phyloP scores from a whole-genome alignment of 2,113 vertebrate genomes.

The Chloropsis hardwickii region DNA sequence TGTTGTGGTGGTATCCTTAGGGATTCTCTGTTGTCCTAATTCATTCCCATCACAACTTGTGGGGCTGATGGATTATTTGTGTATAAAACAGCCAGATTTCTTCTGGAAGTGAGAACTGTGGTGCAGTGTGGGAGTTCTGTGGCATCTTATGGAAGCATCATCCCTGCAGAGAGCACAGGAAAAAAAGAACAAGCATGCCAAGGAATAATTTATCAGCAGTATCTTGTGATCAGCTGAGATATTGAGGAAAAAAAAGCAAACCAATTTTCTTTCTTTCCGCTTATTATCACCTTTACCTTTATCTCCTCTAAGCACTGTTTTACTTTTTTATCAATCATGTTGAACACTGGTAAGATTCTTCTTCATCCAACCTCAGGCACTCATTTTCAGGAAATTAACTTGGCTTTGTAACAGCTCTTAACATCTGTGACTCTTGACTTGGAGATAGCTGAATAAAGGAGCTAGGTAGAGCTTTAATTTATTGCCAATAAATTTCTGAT shows the following conservation, averaged over 20 bases:
- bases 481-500: not conserved
- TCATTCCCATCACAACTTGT: not conserved
- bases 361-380: constrained; percentile 33
- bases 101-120: not conserved
- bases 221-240: not conserved
- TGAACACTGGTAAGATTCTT: not conserved
- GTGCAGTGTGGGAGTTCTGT: not conserved
- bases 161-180: not conserved
- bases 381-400: constrained; percentile 61
- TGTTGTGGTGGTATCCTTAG: not conserved
- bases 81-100: not conserved
- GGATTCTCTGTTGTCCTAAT: not conserved
- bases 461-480: not conserved
- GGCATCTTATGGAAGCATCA: not conserved
- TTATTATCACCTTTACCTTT: not conserved
- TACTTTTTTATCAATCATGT: not conserved
- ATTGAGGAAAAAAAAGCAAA: not conserved
- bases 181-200: not conserved
- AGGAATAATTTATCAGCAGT: not conserved
- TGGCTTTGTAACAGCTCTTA: constrained; percentile 21
- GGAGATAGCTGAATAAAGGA: constrained; percentile 9
- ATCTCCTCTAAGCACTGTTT: not conserved
- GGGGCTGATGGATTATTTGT: not conserved
- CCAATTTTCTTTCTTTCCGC: not conserved
- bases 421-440: constrained; percentile 55